Percentiles rank a stretch among this genome's conserved stretches.
Conservation (phyloP, 2,888 invertebrate species). For the Ethmia dodecea region DNA sequence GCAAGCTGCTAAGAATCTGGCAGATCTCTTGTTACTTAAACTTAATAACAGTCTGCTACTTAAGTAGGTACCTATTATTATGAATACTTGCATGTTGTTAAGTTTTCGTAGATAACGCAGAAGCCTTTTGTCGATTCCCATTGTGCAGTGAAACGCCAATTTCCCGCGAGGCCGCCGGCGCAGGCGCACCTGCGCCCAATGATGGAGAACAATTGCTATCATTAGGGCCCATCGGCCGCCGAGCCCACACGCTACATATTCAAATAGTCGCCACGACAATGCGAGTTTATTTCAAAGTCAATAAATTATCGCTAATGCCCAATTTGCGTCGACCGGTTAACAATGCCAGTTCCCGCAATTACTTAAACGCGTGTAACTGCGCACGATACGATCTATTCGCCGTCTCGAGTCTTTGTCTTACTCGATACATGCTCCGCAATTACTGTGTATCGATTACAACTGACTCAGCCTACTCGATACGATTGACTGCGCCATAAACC, state of each 20-base stretch:
- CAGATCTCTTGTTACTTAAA: no score
- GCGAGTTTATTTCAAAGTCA: slow-evolving; percentile 68
- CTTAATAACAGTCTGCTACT: no score
- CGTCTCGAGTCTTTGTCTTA: slow-evolving; percentile 64
- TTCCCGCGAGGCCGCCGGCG: slow-evolving; percentile 24
- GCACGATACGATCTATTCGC: slow-evolving; percentile 65
- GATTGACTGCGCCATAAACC: slow-evolving; percentile 66
- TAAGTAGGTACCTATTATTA: no score
- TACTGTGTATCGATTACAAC: slow-evolving; percentile 69
- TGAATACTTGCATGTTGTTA: no score
- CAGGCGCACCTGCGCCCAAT: slow-evolving; percentile 64
- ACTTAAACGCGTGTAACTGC: slow-evolving; percentile 75
- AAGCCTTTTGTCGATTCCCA: slow-evolving; percentile 13
- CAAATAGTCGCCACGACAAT: slow-evolving; percentile 66
- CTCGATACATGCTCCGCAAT: slow-evolving; percentile 66
- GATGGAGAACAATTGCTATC: slow-evolving; percentile 73
- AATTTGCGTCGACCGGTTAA: slow-evolving; percentile 73
- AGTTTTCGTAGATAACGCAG: no score
- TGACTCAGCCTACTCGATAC: slow-evolving; percentile 60
- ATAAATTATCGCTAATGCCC: slow-evolving; percentile 77
- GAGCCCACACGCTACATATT: slow-evolving; percentile 68
- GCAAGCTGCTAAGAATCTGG: no score
- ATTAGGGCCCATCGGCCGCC: slow-evolving; percentile 60
- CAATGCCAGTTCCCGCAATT: slow-evolving; percentile 76
- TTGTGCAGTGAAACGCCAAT: slow-evolving; percentile 19